Percentiles rank a stretch among this genome's conserved stretches.
phyloP scores from a whole-genome alignment of 2,113 vertebrate genomes.

The Proteles cristata region DNA sequence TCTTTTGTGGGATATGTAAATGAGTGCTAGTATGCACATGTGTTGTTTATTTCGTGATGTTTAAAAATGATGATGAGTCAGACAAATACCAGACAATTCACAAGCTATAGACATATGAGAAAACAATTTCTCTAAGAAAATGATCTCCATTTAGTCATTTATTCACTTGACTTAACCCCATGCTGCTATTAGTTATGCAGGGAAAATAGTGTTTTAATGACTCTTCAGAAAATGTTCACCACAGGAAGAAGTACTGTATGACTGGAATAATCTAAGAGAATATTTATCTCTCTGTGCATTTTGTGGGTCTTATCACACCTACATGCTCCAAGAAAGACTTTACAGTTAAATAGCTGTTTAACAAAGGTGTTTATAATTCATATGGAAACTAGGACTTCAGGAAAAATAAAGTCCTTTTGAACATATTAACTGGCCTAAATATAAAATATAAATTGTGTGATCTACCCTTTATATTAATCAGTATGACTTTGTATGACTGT shows the following conservation, averaged over 20 bases:
- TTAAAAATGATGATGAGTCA: conserved; percentile 37
- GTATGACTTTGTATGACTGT: neutral
- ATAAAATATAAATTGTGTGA: neutral
- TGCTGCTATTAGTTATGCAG: conserved; percentile 77
- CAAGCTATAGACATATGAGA: conserved; percentile 55
- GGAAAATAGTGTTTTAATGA: conserved; percentile 79
- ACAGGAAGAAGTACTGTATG: conserved; percentile 68
- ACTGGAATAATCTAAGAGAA: conserved; percentile 46
- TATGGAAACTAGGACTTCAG: conserved; percentile 50
- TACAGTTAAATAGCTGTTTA: conserved; percentile 31
- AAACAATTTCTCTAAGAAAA: conserved; percentile 74
- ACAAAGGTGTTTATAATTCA: conserved; percentile 30
- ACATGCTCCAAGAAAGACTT: conserved; percentile 28
- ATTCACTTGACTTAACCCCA: conserved; percentile 79
- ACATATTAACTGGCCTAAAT: neutral
- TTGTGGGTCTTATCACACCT: conserved; percentile 34
- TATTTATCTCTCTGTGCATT: conserved; percentile 62
- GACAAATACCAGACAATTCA: conserved; percentile 59
- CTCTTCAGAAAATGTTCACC: conserved; percentile 73
- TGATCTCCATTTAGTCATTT: conserved; percentile 71
- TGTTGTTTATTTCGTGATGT: conserved; percentile 65
- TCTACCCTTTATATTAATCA: neutral
- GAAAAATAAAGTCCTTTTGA: conserved; percentile 1
- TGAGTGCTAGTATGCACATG: conserved; percentile 4
- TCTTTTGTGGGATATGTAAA: conserved; percentile 62